Base-by-base conservation (phyloP, 2,113 vertebrate genomes). In the Erinaceus europaeus region DNA sequence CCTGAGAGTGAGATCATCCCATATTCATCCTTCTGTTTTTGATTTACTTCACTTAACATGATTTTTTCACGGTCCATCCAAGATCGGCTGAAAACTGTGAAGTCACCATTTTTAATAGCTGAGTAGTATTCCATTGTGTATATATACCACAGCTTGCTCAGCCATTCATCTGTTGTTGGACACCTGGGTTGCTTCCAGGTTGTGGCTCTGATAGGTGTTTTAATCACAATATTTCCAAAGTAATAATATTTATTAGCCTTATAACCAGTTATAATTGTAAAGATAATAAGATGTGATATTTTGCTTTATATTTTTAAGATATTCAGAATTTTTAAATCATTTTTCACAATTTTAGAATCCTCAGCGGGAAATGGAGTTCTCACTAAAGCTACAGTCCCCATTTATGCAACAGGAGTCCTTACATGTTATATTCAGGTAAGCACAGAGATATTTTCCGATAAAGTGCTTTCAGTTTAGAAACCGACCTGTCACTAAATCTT, bases 401-500 rank as follows among this genome's bases (percentile, higher is more conserved):
- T 99, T 96, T 99, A 99, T 96, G 99, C 99, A 96, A 99, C 99
- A 65, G 99, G 99, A 86, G 99, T 99, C 48, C 98, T 99, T 91
- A 99, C 99, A 0, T 99, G 99, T 95, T 99, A 99, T 74, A 99
- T 99, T 96, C 99, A 99, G 98, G 99, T 99, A 97, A 96, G 76
- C 52, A 2, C n/a, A 73, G 46, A 67, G 11, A 64, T 59, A 13
- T 52, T 50, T 69, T 29, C 27, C 29, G 34, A 2, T 48, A 81
- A 86, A 80, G 40, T 23, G 15, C 27, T 55, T 75, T 62, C 17
- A 57, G 0, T 71, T 89, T 84, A 80, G 36, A 90, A 89, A 52
- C 68, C 48, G 64, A 64, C 55, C 2, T 89, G n/a, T 14, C 76
- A 48, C 36, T 61, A 44, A 15, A 5, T 52, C 23, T 91, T 90